These are phyloP conservation scores for Drosophila lutescens DNA, from an alignment of 2,888 invertebrate genomes.

Conservation along the genomic window DNA sequence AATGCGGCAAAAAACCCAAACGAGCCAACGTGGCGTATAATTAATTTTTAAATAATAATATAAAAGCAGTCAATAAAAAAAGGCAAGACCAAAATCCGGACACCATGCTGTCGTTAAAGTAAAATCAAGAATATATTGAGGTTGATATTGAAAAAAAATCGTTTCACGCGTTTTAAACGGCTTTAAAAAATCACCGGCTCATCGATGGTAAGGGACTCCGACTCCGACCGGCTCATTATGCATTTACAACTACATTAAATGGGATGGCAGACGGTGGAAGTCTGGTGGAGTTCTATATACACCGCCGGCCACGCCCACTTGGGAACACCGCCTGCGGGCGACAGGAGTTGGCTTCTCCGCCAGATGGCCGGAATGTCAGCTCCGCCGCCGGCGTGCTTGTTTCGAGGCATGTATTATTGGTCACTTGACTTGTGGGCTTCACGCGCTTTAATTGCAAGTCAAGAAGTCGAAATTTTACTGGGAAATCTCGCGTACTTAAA, in stretches of 20 bases:
- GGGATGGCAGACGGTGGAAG: conserved; percentile 4
- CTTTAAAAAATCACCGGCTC: conserved; percentile 42
- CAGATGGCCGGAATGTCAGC: conserved; percentile 24
- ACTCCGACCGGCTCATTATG: conserved; percentile 40
- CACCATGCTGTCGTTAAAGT: conserved; percentile 15
- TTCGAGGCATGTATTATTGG: conserved; percentile 25
- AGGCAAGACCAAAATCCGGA: conserved; percentile 23
- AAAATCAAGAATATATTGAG: conserved; percentile 25
- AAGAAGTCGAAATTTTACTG: conserved; percentile 1
- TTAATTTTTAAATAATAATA: conserved; percentile 79
- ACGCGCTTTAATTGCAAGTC: conserved; percentile 14
- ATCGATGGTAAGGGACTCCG: conserved; percentile 15
- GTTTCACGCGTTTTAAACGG: conserved; percentile 37
- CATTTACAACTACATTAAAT: conserved; percentile 58
- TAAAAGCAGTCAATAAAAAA: conserved; percentile 64
- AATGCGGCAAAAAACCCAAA: conserved; percentile 45
- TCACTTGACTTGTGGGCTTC: conserved; percentile 9
- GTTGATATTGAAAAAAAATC: conserved; percentile 5
- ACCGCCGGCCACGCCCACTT: neutral
- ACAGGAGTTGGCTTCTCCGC: conserved; percentile 21
- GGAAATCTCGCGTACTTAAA: neutral
- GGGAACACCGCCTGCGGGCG: conserved; percentile 15
- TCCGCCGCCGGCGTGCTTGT: conserved; percentile 3
- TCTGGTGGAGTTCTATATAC: neutral
- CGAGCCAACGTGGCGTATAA: conserved; percentile 58